These are phyloP conservation scores for Hedychridium roseum DNA, from an alignment of 2,888 invertebrate species.

Conservation along the genomic window DNA sequence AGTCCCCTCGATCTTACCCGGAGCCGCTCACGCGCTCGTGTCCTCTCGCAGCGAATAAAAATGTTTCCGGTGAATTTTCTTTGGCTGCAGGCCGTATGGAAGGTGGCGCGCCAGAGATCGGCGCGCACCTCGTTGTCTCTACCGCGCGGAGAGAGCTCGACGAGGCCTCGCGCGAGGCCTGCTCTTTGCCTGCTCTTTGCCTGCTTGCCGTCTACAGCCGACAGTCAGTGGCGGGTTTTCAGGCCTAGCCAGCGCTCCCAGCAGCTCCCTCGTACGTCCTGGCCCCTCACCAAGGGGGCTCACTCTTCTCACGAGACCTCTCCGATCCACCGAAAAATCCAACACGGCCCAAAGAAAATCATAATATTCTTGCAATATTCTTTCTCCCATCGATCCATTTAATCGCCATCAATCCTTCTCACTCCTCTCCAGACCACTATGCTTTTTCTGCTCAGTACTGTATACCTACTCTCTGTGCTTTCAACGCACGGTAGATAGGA, in stretches of 20 bases:
- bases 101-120: constrained; percentile 36
- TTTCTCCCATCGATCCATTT: neutral
- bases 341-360: too few relatives aligned
- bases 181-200: constrained; percentile 14
- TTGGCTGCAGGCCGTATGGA: constrained; percentile 49
- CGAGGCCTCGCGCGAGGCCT: constrained; percentile 6
- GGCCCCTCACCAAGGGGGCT: constrained; percentile 36
- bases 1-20: constrained; percentile 2
- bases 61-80: constrained; percentile 58
- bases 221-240: constrained; percentile 50
- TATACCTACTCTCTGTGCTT: too few relatives aligned
- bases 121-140: constrained; percentile 36
- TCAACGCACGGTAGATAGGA: too few relatives aligned
- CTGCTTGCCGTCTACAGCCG: constrained; percentile 31
- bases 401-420: neutral
- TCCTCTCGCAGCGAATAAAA: constrained; percentile 45
- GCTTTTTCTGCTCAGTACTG: too few relatives aligned
- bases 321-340: too few relatives aligned
- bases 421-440: neutral
- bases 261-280: constrained; percentile 33
- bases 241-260: constrained; percentile 43
- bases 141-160: too few relatives aligned
- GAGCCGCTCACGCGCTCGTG: constrained; percentile 31
- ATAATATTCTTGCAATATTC: too few relatives aligned
- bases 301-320: too few relatives aligned